These are phyloP conservation scores for Drosophila melanica DNA, from an alignment of 1,140 invertebrate species.

Conservation along the genomic window DNA sequence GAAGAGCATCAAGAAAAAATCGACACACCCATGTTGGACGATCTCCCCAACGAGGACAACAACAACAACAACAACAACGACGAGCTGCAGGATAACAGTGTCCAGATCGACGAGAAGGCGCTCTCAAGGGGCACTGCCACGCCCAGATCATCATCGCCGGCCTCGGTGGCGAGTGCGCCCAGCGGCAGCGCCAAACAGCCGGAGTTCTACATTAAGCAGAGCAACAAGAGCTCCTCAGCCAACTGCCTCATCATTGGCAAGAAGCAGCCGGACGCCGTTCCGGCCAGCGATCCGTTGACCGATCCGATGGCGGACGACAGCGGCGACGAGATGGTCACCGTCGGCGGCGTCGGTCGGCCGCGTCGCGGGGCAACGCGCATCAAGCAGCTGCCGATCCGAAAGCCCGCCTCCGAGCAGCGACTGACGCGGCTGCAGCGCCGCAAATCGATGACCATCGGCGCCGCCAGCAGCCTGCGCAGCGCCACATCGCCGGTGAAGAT, in stretches of 20 bases:
- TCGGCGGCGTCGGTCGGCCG: conserved; percentile 23
- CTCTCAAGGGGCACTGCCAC: neutral
- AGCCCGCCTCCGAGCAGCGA: conserved; percentile 31
- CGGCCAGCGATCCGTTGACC: conserved; percentile 12
- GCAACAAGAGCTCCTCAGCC: conserved; percentile 15
- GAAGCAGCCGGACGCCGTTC: conserved; percentile 15
- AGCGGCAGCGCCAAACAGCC: conserved; percentile 4
- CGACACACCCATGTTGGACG: neutral
- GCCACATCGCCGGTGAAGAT: conserved; percentile 64
- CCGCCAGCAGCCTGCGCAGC: conserved; percentile 21
- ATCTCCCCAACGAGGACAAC: neutral
- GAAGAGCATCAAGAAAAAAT: neutral
- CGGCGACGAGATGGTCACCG: conserved; percentile 20
- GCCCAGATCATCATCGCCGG: neutral
- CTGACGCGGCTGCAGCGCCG: conserved; percentile 56
- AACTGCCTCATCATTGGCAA: conserved; percentile 58
- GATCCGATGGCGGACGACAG: conserved; percentile 45
- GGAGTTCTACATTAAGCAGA: conserved; percentile 63
- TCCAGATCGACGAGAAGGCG: neutral
- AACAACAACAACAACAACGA: neutral
- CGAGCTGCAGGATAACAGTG: neutral
- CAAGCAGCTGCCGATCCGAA: conserved; percentile 47
- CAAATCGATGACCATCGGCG: conserved; percentile 50
- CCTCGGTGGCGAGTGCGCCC: neutral
- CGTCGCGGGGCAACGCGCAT: conserved; percentile 26